Percentiles rank a stretch among this genome's conserved stretches.
Evolutionary conservation across 2,888 invertebrate species (phyloP).

Genomic region (Leptarthrus brevirostris): DNA sequence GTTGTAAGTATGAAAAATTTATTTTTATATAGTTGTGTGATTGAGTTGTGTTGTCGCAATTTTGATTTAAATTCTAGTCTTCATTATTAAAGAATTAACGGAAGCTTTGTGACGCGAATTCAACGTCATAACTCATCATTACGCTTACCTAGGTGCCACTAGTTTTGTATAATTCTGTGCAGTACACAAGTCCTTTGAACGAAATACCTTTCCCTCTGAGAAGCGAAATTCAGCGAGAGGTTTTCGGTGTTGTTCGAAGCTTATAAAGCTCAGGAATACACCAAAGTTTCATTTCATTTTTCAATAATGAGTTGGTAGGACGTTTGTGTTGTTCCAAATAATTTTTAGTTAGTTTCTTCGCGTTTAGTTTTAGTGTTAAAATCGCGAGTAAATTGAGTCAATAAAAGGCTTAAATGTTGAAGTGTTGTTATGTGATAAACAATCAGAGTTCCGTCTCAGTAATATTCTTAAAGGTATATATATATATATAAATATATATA

Average conservation of each 20-base stretch:
- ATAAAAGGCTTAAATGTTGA: slow-evolving; percentile 25
- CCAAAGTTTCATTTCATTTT: slow-evolving; percentile 52
- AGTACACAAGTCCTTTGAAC: slow-evolving; percentile 5
- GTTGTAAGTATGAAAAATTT: neutral
- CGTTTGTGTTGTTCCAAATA: slow-evolving; percentile 52
- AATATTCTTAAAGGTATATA: no score
- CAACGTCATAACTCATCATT: no score
- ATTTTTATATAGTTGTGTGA: slow-evolving; percentile 2
- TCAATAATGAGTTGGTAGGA: slow-evolving; percentile 54
- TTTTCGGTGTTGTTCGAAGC: slow-evolving; percentile 22
- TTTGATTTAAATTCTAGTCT: no score
- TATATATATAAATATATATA: no score
- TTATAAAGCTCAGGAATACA: slow-evolving; percentile 37
- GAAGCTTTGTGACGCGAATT: no score
- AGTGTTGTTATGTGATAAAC: slow-evolving; percentile 38
- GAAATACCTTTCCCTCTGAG: neutral
- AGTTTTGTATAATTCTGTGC: no score
- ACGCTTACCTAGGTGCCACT: no score
- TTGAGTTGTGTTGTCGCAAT: no score
- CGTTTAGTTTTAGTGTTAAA: slow-evolving; percentile 51
- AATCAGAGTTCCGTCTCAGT: slow-evolving; percentile 40
- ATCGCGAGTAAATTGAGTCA: slow-evolving; percentile 28
- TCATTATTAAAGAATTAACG: no score
- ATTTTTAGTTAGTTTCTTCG: slow-evolving; percentile 53
- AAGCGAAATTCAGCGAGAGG: slow-evolving; percentile 28